These are phyloP conservation scores for Drosophila teissieri DNA, from an alignment of 1,140 invertebrate species.

Conservation along the genomic window DNA sequence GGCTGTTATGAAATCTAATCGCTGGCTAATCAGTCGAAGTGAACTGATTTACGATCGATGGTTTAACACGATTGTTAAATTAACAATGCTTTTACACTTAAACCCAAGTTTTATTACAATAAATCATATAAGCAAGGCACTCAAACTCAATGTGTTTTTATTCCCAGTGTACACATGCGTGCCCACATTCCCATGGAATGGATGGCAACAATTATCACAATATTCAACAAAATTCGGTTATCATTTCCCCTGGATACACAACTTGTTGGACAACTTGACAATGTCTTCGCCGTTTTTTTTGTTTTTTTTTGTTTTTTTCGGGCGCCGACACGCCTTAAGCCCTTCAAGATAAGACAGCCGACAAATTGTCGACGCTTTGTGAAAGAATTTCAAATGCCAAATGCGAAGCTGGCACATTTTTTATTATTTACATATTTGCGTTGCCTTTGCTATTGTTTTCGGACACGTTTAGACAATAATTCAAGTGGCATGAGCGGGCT, in stretches of 20 bases:
- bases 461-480: slow-evolving; percentile 64
- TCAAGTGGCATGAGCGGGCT: slow-evolving; percentile 63
- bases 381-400: slow-evolving; percentile 15
- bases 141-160: neutral
- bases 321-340: slow-evolving; percentile 25
- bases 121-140: too few species aligned
- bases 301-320: slow-evolving; percentile 1
- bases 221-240: slow-evolving; percentile 25
- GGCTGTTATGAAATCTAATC: slow-evolving; percentile 36
- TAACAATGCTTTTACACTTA: slow-evolving; percentile 9
- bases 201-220: slow-evolving; percentile 25
- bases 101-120: neutral
- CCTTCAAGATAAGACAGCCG: slow-evolving; percentile 27
- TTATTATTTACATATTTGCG: slow-evolving; percentile 57
- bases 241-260: slow-evolving; percentile 27
- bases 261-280: slow-evolving; percentile 26
- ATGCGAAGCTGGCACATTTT: slow-evolving; percentile 57
- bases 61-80: slow-evolving; percentile 15
- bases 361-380: slow-evolving; percentile 14
- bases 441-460: slow-evolving; percentile 40
- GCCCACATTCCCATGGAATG: slow-evolving; percentile 16
- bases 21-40: slow-evolving; percentile 35
- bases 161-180: neutral
- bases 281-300: slow-evolving; percentile 5
- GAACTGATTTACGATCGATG: slow-evolving; percentile 51